Evolutionary conservation across 2,888 invertebrate species (phyloP).

Genomic region (Theodoxus fluviatilis): DNA sequence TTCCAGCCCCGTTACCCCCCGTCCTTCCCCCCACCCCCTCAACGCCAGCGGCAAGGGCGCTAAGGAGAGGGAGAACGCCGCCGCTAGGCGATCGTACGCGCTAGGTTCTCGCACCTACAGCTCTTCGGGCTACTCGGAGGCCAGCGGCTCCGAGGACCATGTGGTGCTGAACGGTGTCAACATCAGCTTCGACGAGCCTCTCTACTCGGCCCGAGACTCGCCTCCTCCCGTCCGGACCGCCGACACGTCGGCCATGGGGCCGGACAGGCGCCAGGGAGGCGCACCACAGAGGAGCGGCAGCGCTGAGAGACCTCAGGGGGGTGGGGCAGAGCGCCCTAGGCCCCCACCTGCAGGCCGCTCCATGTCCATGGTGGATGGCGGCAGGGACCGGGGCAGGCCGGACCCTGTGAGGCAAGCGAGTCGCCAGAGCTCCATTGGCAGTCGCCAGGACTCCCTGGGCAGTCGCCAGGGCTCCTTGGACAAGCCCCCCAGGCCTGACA

Average conservation of each 20-base stretch:
- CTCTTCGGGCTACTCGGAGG: slow-evolving; percentile 29
- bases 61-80: neutral
- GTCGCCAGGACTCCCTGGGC: neutral
- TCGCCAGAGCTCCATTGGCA: neutral
- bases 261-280: neutral
- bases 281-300: neutral
- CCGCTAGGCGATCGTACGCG: slow-evolving; percentile 15
- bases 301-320: neutral
- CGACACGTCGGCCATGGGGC: neutral
- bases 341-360: neutral
- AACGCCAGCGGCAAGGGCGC: neutral
- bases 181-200: slow-evolving; percentile 56
- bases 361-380: neutral
- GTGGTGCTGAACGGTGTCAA: slow-evolving; percentile 40
- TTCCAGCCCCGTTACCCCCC: slow-evolving; percentile 24
- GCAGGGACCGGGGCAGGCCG: neutral
- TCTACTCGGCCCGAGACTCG: slow-evolving; percentile 35
- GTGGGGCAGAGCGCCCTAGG: neutral
- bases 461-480: neutral
- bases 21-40: slow-evolving; percentile 19
- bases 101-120: slow-evolving; percentile 3
- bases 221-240: neutral
- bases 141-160: slow-evolving; percentile 34
- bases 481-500: neutral
- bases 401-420: neutral